phyloP scores from a whole-genome alignment of 2,797 vertebrate species.

The Oryzias sinensis region DNA sequence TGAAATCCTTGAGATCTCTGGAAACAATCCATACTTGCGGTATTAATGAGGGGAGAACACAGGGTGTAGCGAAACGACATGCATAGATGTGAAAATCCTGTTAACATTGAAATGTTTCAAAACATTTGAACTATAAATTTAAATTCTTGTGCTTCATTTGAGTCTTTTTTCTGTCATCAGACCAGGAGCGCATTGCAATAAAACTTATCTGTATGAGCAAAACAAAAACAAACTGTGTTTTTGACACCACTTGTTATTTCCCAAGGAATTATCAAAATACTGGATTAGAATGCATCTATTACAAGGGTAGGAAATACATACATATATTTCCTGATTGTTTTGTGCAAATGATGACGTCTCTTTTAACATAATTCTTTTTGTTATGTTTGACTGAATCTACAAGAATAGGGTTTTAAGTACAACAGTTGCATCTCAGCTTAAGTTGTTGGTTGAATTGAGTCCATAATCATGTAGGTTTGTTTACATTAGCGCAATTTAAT shows the following conservation, averaged over 20 bases:
- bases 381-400: too few relatives aligned
- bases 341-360: too few relatives aligned
- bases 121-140: slow-evolving; percentile 20
- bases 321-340: too few relatives aligned
- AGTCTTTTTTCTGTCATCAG: slow-evolving; percentile 34
- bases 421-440: slow-evolving; percentile 41
- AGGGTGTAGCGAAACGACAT: slow-evolving; percentile 28
- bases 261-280: slow-evolving; percentile 10
- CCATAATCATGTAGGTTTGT: slow-evolving; percentile 71
- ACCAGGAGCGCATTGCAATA: slow-evolving; percentile 11
- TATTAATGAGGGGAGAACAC: slow-evolving; percentile 51
- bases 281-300: neutral
- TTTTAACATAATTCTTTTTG: too few relatives aligned
- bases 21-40: slow-evolving; percentile 40
- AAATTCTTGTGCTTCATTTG: slow-evolving; percentile 17
- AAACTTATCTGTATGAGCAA: slow-evolving; percentile 11
- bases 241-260: slow-evolving; percentile 12
- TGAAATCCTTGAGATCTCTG: slow-evolving; percentile 52
- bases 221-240: slow-evolving; percentile 2
- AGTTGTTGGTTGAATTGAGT: slow-evolving; percentile 57
- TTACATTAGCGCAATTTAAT: slow-evolving; percentile 66
- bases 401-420: neutral
- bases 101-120: slow-evolving; percentile 25
- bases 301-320: too few relatives aligned
- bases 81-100: slow-evolving; percentile 14